These are phyloP conservation scores for Chaetorhynchus papuensis DNA, from an alignment of 2,113 vertebrate genomes.

Conservation along the genomic window DNA sequence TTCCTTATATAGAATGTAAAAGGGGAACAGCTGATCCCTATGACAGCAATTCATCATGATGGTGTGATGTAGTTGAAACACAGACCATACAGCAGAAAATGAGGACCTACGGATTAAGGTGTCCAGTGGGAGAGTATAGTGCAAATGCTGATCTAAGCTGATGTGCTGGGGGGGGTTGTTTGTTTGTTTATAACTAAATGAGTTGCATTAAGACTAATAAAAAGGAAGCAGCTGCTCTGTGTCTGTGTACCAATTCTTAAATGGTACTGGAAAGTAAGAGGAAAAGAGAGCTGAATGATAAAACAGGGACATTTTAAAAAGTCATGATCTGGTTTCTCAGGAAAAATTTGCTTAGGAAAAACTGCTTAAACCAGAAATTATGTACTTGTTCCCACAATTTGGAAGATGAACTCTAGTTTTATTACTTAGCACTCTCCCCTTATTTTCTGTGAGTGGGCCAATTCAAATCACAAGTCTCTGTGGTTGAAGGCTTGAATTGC, in stretches of 20 bases:
- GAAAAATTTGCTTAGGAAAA: neutral
- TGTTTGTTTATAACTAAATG: neutral
- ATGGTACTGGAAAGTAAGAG: neutral
- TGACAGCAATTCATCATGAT: neutral
- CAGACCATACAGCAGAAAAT: neutral
- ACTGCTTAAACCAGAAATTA: neutral
- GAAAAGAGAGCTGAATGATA: neutral
- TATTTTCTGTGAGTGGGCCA: neutral
- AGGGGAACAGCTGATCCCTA: neutral
- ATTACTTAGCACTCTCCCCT: neutral
- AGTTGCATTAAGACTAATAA: neutral
- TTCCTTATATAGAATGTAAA: neutral
- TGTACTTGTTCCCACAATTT: neutral
- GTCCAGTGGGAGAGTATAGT: neutral
- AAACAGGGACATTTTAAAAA: neutral
- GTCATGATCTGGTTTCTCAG: neutral
- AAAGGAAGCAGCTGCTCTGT: neutral
- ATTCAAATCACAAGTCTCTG: neutral
- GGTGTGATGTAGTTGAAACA: neutral
- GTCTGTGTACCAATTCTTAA: neutral
- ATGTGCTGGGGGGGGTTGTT: rapidly evolving
- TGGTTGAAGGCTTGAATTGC: neutral
- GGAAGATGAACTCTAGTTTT: neutral
- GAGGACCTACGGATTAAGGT: neutral
- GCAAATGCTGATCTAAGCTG: neutral